A percentile compares a stretch with the other conserved stretches of the same genome.
phyloP scores from a whole-genome alignment of 2,888 invertebrate species.

The Sesia apiformis region DNA sequence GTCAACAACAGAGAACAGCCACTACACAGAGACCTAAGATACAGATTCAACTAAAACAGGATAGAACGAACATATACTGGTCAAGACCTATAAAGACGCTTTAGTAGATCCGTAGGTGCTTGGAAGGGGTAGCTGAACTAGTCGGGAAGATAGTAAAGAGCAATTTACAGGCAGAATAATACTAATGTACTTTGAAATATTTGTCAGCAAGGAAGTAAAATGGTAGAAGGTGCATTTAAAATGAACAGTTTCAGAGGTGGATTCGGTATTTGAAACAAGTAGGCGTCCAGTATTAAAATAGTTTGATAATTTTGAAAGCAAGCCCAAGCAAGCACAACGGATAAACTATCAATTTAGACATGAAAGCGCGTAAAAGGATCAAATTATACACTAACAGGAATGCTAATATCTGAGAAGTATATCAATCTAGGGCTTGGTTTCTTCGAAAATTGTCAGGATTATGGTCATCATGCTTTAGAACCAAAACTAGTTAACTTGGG shows the following conservation, averaged over 20 bases:
- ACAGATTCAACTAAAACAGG: slow-evolving; percentile 62
- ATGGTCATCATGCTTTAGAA: slow-evolving; percentile 65
- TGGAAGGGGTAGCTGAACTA: too few species aligned
- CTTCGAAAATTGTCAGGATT: slow-evolving; percentile 23
- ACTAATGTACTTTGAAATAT: not conserved
- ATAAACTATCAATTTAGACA: slow-evolving; percentile 40
- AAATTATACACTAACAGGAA: slow-evolving; percentile 48
- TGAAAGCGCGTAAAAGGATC: slow-evolving; percentile 52
- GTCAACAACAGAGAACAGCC: slow-evolving; percentile 75
- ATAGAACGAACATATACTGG: slow-evolving; percentile 51
- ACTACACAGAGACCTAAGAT: slow-evolving; percentile 72
- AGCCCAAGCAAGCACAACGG: slow-evolving; percentile 71
- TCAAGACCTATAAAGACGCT: slow-evolving; percentile 16
- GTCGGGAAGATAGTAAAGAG: not conserved
- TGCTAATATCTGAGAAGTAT: slow-evolving; percentile 48
- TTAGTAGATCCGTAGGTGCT: too few species aligned
- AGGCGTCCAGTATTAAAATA: slow-evolving; percentile 39
- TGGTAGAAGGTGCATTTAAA: slow-evolving; percentile 49
- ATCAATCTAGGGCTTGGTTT: slow-evolving; percentile 41
- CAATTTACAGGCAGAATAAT: not conserved
- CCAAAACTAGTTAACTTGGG: slow-evolving; percentile 35
- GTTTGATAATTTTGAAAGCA: slow-evolving; percentile 55
- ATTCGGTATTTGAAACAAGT: slow-evolving; percentile 23
- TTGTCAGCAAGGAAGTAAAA: slow-evolving; percentile 38
- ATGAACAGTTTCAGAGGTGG: slow-evolving; percentile 37